phyloP scores from a whole-genome alignment of 2,888 invertebrate species.

The Ernsta delagoae region DNA sequence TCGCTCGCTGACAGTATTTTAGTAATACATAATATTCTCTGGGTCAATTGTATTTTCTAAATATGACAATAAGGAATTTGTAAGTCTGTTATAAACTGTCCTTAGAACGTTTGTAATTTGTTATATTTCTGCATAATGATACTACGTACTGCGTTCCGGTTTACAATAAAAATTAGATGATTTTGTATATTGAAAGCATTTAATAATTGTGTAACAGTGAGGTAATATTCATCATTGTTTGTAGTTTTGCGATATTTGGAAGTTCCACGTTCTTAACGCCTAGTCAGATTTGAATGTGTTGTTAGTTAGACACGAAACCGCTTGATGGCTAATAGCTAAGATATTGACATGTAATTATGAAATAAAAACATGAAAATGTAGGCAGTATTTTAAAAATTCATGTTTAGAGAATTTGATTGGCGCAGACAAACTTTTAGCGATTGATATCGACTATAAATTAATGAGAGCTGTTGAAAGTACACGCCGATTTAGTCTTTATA shows the following conservation, averaged over 20 bases:
- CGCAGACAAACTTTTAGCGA: slow-evolving; percentile 17
- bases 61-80: slow-evolving; percentile 36
- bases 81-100: slow-evolving; percentile 17
- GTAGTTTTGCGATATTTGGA: background rate
- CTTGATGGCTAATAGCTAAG: too few species aligned
- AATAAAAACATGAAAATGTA: too few species aligned
- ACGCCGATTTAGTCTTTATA: slow-evolving; percentile 36
- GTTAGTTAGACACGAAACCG: too few species aligned
- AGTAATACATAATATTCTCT: slow-evolving; percentile 24
- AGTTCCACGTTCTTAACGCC: too few species aligned
- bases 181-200: background rate
- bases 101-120: slow-evolving; percentile 23
- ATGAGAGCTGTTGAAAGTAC: slow-evolving; percentile 28
- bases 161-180: background rate
- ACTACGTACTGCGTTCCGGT: background rate
- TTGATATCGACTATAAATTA: slow-evolving; percentile 18
- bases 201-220: too few species aligned
- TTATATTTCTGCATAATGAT: background rate
- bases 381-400: too few species aligned
- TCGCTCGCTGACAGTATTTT: slow-evolving; percentile 27
- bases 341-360: too few species aligned
- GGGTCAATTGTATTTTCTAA: slow-evolving; percentile 39
- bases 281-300: too few species aligned
- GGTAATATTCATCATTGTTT: background rate
- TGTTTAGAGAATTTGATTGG: slow-evolving; percentile 28